These are phyloP conservation scores for Cheilosia pagana DNA, from an alignment of 2,888 invertebrate genomes.

Conservation along the genomic window DNA sequence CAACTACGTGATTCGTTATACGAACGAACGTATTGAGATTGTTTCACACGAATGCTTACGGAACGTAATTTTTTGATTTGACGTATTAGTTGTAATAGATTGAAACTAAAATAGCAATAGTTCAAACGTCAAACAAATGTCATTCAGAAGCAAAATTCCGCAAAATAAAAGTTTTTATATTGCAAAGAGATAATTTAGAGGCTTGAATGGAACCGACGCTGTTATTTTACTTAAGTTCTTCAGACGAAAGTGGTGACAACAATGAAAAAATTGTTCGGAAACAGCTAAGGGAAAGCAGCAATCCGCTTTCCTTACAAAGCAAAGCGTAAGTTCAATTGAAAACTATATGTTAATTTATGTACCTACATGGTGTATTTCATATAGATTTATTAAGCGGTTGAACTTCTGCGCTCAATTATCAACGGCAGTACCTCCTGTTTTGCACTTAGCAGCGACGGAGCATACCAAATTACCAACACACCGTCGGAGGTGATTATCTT, in stretches of 20 bases:
- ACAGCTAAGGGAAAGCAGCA: neutral
- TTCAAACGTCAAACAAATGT: neutral
- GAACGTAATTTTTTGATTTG: neutral
- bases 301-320: neutral
- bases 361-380: too few species aligned
- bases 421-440: neutral
- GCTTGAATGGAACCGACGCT: neutral
- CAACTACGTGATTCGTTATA: neutral
- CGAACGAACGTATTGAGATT: conserved; percentile 9
- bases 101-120: neutral
- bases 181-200: neutral
- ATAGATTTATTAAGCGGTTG: neutral
- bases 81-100: neutral
- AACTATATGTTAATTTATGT: neutral
- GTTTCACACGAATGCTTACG: conserved; percentile 1
- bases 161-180: too few species aligned
- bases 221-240: conserved; percentile 7
- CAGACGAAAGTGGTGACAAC: neutral
- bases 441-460: conserved; percentile 11
- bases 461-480: neutral
- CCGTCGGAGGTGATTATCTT: neutral
- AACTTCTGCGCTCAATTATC: conserved; percentile 3
- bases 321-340: neutral
- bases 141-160: neutral
- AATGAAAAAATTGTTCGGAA: neutral